These are phyloP conservation scores for Caenorhabditis becei DNA, from an alignment of 2,888 invertebrate genomes.

Conservation along the genomic window DNA sequence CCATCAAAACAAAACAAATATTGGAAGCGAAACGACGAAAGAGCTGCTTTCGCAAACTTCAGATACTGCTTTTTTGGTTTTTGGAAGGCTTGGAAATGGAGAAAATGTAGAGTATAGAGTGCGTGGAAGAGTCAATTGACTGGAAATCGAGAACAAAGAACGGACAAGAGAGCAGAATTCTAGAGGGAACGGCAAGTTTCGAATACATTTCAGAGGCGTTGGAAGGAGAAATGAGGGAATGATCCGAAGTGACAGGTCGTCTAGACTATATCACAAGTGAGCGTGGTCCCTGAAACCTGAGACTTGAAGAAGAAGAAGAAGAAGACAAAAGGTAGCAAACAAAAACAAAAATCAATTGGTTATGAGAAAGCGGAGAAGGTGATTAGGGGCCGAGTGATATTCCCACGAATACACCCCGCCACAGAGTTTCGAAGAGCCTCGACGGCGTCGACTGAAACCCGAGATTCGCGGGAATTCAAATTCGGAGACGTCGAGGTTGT, in stretches of 20 bases:
- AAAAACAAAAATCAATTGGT: conserved; percentile 54
- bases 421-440: neutral
- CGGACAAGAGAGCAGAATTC: neutral
- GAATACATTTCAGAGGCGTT: too few species aligned
- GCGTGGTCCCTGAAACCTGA: conserved; percentile 28
- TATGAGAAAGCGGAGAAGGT: conserved; percentile 44
- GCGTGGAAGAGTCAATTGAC: conserved; percentile 17
- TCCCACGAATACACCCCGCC: conserved; percentile 50
- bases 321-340: conserved; percentile 14
- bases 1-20: conserved; percentile 42
- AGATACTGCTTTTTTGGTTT: conserved; percentile 9
- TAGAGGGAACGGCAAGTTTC: neutral
- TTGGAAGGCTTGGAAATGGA: neutral
- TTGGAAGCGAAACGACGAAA: neutral
- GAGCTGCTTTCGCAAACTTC: conserved; percentile 3
- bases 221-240: neutral
- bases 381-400: conserved; percentile 46
- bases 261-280: conserved; percentile 6
- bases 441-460: conserved; percentile 18
- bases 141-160: conserved; percentile 27
- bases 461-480: conserved; percentile 42
- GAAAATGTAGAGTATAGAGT: conserved; percentile 22
- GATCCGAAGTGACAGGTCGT: conserved; percentile 24
- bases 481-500: neutral
- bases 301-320: neutral